Percentiles rank a stretch among this genome's conserved stretches.
Evolutionary conservation across 2,113 vertebrate genomes (phyloP).

Genomic region (Orientallactaga bullata): DNA sequence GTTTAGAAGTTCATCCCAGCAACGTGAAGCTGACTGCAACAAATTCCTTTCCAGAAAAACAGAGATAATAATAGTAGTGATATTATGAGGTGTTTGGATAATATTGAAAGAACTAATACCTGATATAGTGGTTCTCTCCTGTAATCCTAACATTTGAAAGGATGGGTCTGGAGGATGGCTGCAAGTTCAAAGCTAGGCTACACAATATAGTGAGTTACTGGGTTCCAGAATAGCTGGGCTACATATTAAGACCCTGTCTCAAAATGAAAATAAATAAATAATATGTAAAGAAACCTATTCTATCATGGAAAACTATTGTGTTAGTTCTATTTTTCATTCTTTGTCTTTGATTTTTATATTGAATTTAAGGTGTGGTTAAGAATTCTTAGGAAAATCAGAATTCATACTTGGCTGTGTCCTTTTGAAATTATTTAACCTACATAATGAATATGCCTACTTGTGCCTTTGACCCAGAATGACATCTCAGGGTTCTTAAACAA

Average conservation of each 20-base stretch:
- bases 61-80: background rate
- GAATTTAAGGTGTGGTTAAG: conserved; percentile 5
- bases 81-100: background rate
- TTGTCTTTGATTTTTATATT: conserved; percentile 50
- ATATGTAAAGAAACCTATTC: background rate
- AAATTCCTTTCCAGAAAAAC: conserved; percentile 21
- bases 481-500: background rate
- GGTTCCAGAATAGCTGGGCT: background rate
- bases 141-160: too few relatives aligned
- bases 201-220: background rate
- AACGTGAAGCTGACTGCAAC: too few relatives aligned
- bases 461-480: conserved; percentile 32
- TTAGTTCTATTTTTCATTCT: conserved; percentile 45
- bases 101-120: background rate
- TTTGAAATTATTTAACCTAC: conserved; percentile 22
- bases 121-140: too few relatives aligned
- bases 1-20: too few relatives aligned
- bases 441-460: background rate
- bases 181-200: background rate
- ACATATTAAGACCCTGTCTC: background rate
- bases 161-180: background rate
- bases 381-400: conserved; percentile 53
- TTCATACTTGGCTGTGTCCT: conserved; percentile 20
- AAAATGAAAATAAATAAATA: background rate
- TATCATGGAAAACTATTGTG: background rate